Conservation (phyloP, 2,888 invertebrate genomes). For the Pandemis cinnamomeana region DNA sequence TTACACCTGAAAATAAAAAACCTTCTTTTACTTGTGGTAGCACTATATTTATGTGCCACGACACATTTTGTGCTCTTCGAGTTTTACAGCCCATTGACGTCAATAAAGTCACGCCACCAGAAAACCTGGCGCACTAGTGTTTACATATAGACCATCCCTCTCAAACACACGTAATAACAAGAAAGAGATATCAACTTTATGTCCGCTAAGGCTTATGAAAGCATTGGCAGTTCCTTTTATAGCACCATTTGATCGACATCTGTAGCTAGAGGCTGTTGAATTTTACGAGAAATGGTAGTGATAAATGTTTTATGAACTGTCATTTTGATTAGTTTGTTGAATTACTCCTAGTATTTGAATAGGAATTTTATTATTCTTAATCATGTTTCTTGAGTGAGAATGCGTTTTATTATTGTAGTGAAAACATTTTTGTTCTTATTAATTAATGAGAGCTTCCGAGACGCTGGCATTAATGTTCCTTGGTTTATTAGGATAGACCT, state of each 20-base stretch:
- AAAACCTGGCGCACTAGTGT: background rate
- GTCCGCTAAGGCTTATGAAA: background rate
- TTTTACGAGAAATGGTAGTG: slow-evolving; percentile 2
- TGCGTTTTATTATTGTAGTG: too few species aligned
- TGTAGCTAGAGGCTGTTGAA: slow-evolving; percentile 24
- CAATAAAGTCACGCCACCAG: background rate
- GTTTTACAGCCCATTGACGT: too few species aligned
- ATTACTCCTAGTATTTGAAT: background rate
- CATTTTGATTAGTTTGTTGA: background rate
- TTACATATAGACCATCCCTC: background rate
- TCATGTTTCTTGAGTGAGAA: background rate
- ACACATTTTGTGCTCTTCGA: background rate
- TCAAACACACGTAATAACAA: background rate
- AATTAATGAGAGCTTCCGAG: too few species aligned
- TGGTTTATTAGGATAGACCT: too few species aligned
- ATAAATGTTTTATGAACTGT: slow-evolving; percentile 3
- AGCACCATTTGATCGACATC: slow-evolving; percentile 20
- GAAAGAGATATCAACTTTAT: background rate
- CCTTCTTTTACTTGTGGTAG: too few species aligned
- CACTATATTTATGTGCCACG: background rate
- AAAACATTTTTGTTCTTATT: too few species aligned
- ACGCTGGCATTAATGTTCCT: too few species aligned
- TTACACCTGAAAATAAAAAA: too few species aligned
- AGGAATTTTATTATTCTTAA: background rate
- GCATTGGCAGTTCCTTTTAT: slow-evolving; percentile 4